Evolutionary conservation across 1,140 invertebrate genomes (phyloP).

Genomic region (Cataglyphis hispanica): DNA sequence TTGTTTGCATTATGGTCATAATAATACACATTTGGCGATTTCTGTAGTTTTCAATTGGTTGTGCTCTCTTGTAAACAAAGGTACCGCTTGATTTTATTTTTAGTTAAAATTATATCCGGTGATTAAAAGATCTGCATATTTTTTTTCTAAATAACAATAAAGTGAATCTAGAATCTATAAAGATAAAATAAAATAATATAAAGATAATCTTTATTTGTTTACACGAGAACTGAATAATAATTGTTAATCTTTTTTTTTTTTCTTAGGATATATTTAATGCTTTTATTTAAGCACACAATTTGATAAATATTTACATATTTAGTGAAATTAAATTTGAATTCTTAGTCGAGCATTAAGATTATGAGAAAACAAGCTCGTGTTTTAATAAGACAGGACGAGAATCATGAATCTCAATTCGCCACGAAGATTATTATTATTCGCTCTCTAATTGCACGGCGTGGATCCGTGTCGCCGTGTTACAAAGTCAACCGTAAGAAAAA

Average conservation of each 20-base stretch:
- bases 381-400: neutral
- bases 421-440: conserved; percentile 59
- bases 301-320: neutral
- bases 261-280: too few relatives aligned
- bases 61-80: neutral
- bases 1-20: conserved; percentile 2
- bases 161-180: neutral
- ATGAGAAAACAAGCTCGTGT: neutral
- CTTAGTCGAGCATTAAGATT: neutral
- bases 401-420: conserved; percentile 42
- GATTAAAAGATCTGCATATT: neutral
- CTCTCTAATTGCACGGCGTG: conserved; percentile 45
- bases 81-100: neutral
- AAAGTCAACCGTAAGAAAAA: conserved; percentile 59
- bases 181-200: neutral
- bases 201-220: neutral
- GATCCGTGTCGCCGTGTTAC: conserved; percentile 63
- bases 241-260: too few relatives aligned
- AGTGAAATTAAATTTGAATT: neutral
- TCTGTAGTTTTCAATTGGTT: conserved; percentile 1
- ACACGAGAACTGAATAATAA: neutral
- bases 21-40: neutral
- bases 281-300: neutral
- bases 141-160: neutral
- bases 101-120: neutral